Evolutionary conservation across 1,140 invertebrate species (phyloP).

Genomic region (Magallana gigas): DNA sequence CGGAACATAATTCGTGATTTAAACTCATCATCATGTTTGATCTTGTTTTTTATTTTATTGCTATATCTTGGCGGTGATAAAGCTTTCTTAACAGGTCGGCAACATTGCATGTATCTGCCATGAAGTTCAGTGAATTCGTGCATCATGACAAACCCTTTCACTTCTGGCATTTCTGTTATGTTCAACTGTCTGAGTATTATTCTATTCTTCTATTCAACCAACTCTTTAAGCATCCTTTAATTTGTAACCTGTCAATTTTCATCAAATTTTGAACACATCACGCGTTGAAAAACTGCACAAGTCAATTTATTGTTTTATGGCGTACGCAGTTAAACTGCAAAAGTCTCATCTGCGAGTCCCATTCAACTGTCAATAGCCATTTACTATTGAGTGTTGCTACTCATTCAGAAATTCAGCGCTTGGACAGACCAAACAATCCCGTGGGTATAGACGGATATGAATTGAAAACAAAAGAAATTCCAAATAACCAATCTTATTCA

Average conservation of each 20-base stretch:
- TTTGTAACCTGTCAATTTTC: constrained; percentile 13
- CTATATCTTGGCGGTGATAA: constrained; percentile 23
- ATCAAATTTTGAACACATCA: background rate
- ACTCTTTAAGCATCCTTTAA: background rate
- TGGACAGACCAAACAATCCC: background rate
- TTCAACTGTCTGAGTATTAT: background rate
- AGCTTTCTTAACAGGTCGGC: constrained; percentile 29
- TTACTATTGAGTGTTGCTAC: background rate
- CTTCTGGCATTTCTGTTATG: background rate
- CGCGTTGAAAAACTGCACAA: background rate
- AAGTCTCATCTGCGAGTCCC: background rate
- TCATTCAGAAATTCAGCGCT: background rate
- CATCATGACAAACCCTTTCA: background rate
- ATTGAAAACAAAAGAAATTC: background rate
- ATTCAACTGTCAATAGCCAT: background rate
- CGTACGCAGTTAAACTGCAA: background rate
- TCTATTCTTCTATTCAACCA: background rate
- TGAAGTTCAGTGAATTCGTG: background rate
- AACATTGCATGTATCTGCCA: background rate
- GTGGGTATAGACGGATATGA: background rate
- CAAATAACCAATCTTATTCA: background rate
- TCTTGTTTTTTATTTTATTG: constrained; percentile 36
- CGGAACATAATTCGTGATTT: constrained; percentile 16
- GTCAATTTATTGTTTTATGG: constrained; percentile 1
- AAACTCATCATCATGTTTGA: constrained; percentile 30